Evolutionary conservation across 2,797 vertebrate genomes (phyloP).

Genomic region (Amblyraja radiata): DNA sequence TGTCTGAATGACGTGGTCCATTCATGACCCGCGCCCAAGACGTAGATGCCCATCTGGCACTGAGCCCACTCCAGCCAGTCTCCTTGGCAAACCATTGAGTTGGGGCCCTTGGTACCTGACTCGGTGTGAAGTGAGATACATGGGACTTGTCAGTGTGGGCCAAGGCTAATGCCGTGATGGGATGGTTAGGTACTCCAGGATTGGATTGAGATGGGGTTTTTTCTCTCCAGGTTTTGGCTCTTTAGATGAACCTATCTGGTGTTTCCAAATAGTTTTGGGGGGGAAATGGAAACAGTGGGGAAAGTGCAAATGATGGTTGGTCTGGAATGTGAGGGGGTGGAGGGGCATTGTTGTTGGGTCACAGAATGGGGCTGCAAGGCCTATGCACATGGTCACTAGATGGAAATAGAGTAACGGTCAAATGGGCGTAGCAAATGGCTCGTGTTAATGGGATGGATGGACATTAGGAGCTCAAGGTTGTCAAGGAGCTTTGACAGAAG

Average conservation of each 20-base stretch:
- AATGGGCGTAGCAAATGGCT: too few species aligned
- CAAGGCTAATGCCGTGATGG: neutral
- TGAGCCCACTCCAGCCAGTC: neutral
- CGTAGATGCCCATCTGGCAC: neutral
- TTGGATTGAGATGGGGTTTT: neutral
- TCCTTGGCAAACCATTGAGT: neutral
- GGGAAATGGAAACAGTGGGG: neutral
- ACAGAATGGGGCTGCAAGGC: neutral
- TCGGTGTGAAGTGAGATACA: neutral
- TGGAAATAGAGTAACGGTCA: too few species aligned
- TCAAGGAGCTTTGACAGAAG: neutral
- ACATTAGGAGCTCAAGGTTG: too few species aligned
- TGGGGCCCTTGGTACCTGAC: neutral
- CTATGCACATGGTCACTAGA: neutral
- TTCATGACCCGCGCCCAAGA: too few species aligned
- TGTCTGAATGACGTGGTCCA: neutral
- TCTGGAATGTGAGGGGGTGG: neutral
- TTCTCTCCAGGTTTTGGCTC: neutral
- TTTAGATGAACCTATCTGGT: neutral
- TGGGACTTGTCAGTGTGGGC: neutral
- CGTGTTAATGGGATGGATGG: neutral
- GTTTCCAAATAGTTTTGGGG: neutral
- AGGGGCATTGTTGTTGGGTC: neutral
- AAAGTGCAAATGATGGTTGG: neutral
- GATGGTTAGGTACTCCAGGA: neutral